Evolutionary conservation across 2,888 invertebrate species (phyloP).

Genomic region (Acanthopleura granulata): DNA sequence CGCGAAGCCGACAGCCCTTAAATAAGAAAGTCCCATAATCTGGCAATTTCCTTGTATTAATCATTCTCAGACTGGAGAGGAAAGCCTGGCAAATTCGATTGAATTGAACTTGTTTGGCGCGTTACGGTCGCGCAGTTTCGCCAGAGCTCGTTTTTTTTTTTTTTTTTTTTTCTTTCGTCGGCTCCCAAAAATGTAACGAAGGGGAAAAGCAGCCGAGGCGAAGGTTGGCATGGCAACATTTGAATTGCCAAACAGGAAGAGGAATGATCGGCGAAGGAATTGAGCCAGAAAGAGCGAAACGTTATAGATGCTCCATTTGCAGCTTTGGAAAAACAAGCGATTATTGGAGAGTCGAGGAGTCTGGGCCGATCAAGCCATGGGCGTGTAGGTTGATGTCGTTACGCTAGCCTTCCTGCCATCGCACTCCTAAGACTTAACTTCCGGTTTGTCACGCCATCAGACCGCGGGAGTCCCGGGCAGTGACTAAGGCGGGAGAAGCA

Average conservation of each 20-base stretch:
- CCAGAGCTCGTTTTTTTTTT: no score
- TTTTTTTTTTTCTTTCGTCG: no score
- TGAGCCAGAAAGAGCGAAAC: not conserved
- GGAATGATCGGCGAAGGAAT: not conserved
- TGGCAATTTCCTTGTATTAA: constrained; percentile 4
- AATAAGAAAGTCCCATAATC: not conserved
- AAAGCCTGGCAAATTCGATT: constrained; percentile 3
- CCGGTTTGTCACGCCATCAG: no score
- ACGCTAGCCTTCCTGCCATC: not conserved
- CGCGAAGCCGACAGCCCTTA: not conserved
- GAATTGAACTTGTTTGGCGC: no score
- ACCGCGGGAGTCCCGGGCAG: no score
- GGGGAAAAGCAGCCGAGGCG: not conserved
- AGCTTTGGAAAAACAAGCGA: constrained; percentile 1
- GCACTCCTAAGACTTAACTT: no score
- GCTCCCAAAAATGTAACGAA: not conserved
- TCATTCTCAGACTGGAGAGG: not conserved
- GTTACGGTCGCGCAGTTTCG: no score
- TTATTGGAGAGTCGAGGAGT: not conserved
- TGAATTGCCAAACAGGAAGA: not conserved
- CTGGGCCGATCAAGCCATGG: not conserved
- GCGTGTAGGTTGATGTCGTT: not conserved
- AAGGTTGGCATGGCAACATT: not conserved
- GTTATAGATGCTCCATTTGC: not conserved
- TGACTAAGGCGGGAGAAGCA: no score